Evolutionary conservation across 2,797 vertebrate genomes (phyloP), one percentile per base, ranked within the genome.

Genomic region (Paedocypris micromegethes): DNA sequence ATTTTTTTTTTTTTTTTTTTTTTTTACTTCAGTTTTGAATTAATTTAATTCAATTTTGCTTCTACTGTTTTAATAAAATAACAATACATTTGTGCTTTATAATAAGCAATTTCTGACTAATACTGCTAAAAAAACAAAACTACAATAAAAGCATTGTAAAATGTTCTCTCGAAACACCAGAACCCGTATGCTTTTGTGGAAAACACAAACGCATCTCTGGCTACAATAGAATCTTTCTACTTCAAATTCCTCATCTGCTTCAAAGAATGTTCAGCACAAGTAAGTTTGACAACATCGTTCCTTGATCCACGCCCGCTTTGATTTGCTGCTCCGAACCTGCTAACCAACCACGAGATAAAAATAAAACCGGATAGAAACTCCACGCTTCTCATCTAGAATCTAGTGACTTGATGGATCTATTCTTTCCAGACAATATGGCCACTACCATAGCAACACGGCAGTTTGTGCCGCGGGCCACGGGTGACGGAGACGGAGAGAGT

Each of bases 401-500:
- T 63, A 67, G 69, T 78, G 73, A 79, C 84, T 75, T 73, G 61
- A 80, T 73, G 69, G 79, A 72, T 77, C 71, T 61, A 77, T 81
- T 84, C 75, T 77, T 52, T 79, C 75, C 81, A 79, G 76, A 84
- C 85, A 85, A 83, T 86, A 77, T 78, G 71, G 52, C 75, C 74
- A 79, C 78, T 55, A 50, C 86, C 84, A 85, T 87, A 82, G 86
- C 79, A 85, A 89, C 85, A 60, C 63, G 56, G 75, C 76, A 59
- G 77, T 45, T 85, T 82, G 78, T 76, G 78, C 72, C 5, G 43
- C 53, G 62, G 63, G 23, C 23, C 23, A 1, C 23, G 23, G 23
- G 23, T 88, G 88, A 85, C 78, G 83, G 76, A 78, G 79, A 84
- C 72, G 82, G 84, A 82, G 80, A 78, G 84, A 81, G 81, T 77